These are phyloP conservation scores for Columba guinea DNA, from an alignment of 2,797 vertebrate genomes.

Conservation along the genomic window DNA sequence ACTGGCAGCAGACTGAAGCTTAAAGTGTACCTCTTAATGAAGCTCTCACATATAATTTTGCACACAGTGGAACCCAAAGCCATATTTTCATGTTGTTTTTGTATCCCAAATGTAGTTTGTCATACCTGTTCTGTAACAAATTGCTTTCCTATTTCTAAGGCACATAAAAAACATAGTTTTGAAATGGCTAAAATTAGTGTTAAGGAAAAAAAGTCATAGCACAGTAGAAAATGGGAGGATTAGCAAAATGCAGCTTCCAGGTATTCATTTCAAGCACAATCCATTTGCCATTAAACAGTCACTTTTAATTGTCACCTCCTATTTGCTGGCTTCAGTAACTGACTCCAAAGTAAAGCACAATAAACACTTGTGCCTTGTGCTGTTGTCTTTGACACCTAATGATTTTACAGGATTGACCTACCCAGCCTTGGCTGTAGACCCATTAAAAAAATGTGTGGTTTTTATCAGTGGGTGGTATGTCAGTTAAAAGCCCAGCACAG, in stretches of 20 bases:
- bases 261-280: not conserved
- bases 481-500: not conserved
- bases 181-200: not conserved
- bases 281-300: not conserved
- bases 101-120: not conserved
- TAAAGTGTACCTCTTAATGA: not conserved
- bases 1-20: not conserved
- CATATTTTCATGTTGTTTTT: not conserved
- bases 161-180: not conserved
- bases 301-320: not conserved
- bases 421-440: not conserved
- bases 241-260: not conserved
- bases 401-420: conserved; percentile 26
- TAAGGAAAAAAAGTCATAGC: not conserved
- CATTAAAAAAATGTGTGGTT: not conserved
- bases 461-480: not conserved
- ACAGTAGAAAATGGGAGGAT: not conserved
- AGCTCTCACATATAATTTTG: not conserved
- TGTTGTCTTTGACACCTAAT: not conserved
- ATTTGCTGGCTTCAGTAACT: not conserved
- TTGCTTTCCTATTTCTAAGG: not conserved
- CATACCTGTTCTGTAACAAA: not conserved
- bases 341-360: not conserved
- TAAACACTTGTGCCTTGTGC: not conserved
- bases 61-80: not conserved